Evolutionary conservation across 2,113 vertebrate species (phyloP).

Genomic region (Amia ocellicauda): DNA sequence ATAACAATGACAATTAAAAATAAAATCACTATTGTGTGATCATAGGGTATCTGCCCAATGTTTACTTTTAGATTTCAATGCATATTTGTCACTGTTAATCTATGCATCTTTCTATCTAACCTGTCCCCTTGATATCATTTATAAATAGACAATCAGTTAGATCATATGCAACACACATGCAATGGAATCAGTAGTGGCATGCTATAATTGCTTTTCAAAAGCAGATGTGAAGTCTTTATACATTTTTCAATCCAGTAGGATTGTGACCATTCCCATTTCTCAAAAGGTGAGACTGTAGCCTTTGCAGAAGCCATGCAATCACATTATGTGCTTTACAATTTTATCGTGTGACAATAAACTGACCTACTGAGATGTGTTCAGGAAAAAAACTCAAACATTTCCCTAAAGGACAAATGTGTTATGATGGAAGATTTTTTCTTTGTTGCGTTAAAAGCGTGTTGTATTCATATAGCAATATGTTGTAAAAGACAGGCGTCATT

Average conservation of each 20-base stretch:
- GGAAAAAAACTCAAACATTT: no score
- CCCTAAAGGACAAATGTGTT: no score
- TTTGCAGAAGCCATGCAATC: background rate
- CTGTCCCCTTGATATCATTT: no score
- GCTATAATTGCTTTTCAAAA: background rate
- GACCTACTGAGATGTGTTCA: no score
- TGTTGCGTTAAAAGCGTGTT: no score
- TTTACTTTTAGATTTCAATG: background rate
- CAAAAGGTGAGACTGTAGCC: slow-evolving; percentile 2
- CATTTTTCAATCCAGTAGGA: background rate
- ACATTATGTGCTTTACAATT: no score
- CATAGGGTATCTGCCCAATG: background rate
- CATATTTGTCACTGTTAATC: background rate
- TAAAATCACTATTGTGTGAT: no score
- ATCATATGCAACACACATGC: background rate
- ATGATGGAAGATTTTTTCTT: no score
- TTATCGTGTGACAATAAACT: no score
- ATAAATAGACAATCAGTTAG: background rate
- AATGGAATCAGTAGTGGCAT: background rate
- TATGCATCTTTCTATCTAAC: background rate
- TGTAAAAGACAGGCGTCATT: no score
- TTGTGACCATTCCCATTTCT: background rate
- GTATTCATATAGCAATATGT: no score
- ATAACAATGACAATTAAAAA: no score
- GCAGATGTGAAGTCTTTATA: slow-evolving; percentile 1